A percentile compares a stretch with the other conserved stretches of the same genome.
Evolutionary conservation across 2,797 vertebrate species (phyloP).

Genomic region (Phataginus tetradactyla): DNA sequence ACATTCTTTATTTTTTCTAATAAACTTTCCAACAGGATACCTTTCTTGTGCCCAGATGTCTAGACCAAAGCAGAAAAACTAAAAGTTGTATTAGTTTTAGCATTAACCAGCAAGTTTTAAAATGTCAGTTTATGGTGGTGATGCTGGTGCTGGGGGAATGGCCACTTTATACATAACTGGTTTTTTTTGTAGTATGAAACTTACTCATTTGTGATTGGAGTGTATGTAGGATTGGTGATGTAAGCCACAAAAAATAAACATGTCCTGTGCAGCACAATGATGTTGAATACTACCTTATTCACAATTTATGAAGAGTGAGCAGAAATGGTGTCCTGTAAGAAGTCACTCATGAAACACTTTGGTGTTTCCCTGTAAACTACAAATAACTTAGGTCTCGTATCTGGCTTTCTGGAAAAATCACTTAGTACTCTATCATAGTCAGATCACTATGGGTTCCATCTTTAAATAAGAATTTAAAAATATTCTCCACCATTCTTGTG

Average conservation of each 20-base stretch:
- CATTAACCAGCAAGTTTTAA: not conserved
- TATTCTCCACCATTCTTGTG: not conserved
- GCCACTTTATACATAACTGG: not conserved
- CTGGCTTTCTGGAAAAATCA: not conserved
- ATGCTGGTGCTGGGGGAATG: not conserved
- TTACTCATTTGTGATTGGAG: not conserved
- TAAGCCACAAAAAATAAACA: not conserved
- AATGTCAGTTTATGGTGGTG: not conserved
- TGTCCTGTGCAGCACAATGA: not conserved
- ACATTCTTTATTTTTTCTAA: not conserved
- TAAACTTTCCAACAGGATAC: not conserved
- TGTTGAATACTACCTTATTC: constrained; percentile 25
- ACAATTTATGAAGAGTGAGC: not conserved
- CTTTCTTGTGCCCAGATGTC: not conserved
- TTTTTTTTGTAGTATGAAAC: not conserved
- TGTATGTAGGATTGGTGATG: not conserved
- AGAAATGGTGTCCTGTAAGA: not conserved
- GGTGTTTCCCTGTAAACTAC: not conserved
- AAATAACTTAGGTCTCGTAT: not conserved
- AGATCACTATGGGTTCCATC: not conserved
- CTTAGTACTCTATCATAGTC: not conserved
- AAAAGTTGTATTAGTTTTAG: not conserved
- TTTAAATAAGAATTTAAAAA: not conserved
- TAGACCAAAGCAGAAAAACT: not conserved
- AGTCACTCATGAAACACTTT: not conserved